phyloP scores from a whole-genome alignment of 2,888 invertebrate genomes.

The Xanthostigma xanthostigma region DNA sequence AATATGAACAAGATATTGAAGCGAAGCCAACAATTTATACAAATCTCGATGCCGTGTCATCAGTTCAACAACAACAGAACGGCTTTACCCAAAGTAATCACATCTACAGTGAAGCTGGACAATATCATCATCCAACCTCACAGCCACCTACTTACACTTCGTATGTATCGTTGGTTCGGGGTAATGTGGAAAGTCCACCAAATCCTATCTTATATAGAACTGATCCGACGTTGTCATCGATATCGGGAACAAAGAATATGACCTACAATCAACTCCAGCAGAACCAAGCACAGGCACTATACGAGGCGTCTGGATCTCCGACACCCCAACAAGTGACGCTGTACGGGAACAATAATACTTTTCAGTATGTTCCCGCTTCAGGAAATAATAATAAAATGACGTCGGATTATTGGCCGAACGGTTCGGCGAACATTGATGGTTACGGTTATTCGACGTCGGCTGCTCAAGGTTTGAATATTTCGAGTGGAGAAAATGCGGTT shows the following conservation, averaged over 20 bases:
- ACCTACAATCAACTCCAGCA: slow-evolving; percentile 28
- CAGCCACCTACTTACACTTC: slow-evolving; percentile 4
- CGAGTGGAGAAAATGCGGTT: slow-evolving; percentile 1
- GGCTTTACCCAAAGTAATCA: background rate
- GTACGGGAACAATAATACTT: slow-evolving; percentile 34
- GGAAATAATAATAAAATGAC: slow-evolving; percentile 18
- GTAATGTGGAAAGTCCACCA: slow-evolving; percentile 32
- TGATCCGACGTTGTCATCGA: slow-evolving; percentile 52
- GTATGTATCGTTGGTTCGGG: slow-evolving; percentile 12
- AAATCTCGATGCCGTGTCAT: slow-evolving; percentile 46
- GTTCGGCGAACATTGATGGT: slow-evolving; percentile 8
- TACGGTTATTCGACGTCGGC: slow-evolving; percentile 16
- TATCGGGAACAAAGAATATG: slow-evolving; percentile 28
- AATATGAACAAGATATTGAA: slow-evolving; percentile 11
- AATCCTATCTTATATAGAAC: slow-evolving; percentile 43
- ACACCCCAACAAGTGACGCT: slow-evolving; percentile 42
- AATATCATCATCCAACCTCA: slow-evolving; percentile 5
- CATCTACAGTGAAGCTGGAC: slow-evolving; percentile 8
- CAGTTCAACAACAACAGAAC: slow-evolving; percentile 21
- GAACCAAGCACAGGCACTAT: slow-evolving; percentile 28
- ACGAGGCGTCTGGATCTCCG: slow-evolving; percentile 36
- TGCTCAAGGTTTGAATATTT: slow-evolving; percentile 15
- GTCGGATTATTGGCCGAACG: slow-evolving; percentile 14
- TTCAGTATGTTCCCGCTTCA: slow-evolving; percentile 27
- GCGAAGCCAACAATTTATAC: slow-evolving; percentile 35